These are phyloP conservation scores for Thumatha senex DNA, from an alignment of 2,888 invertebrate genomes.

Conservation along the genomic window DNA sequence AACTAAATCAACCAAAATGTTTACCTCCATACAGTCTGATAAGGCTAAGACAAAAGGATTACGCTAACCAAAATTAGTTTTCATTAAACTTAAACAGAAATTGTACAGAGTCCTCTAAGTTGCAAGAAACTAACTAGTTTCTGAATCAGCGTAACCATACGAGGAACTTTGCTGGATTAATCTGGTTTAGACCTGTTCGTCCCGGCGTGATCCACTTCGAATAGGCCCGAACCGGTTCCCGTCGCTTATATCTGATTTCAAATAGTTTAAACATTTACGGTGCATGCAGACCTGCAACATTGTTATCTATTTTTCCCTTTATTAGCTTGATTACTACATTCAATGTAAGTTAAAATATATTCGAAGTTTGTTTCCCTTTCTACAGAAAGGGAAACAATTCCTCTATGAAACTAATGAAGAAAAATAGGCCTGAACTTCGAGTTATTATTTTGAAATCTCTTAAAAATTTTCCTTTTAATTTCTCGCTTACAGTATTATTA, in stretches of 20 bases:
- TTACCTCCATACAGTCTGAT: constrained; percentile 35
- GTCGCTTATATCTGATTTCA: constrained; percentile 65
- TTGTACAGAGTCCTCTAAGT: constrained; percentile 44
- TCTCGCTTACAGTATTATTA: too few species aligned
- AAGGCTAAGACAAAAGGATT: constrained; percentile 39
- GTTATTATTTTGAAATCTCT: too few species aligned
- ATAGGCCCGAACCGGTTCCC: constrained; percentile 29
- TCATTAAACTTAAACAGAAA: constrained; percentile 47
- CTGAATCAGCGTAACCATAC: constrained; percentile 78
- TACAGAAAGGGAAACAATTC: neutral
- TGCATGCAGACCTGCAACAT: constrained; percentile 4
- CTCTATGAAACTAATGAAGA: neutral
- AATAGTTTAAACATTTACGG: constrained; percentile 62
- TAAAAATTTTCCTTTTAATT: too few species aligned
- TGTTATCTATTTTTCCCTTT: neutral
- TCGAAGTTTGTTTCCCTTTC: neutral
- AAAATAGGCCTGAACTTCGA: neutral
- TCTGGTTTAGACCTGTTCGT: constrained; percentile 67
- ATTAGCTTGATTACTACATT: neutral
- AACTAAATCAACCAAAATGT: constrained; percentile 37
- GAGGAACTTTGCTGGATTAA: constrained; percentile 71
- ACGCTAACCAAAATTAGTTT: constrained; percentile 58
- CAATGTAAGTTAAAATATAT: too few species aligned
- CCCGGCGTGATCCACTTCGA: constrained; percentile 56
- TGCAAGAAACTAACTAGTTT: constrained; percentile 76